Base-by-base conservation (phyloP, 2,888 invertebrate genomes). In the Rhabditoides inermis region DNA sequence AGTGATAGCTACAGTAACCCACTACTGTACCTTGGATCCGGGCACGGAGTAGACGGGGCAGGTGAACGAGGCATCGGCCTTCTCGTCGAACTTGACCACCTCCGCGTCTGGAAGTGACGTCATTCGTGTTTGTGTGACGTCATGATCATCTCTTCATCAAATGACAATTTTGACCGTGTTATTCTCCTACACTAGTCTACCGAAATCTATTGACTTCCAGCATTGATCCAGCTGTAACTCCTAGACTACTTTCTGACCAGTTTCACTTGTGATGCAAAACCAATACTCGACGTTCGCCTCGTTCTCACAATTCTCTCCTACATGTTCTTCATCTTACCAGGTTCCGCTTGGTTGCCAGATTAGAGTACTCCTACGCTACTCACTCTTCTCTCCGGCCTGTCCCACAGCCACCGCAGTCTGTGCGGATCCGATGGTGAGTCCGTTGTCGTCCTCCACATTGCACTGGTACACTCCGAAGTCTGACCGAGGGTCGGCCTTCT, bases 381-480 rank as follows among this genome's bases (percentile, higher is more conserved):
- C 7, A 32, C 32, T 32, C 10, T 36, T 55, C 60, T 60, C 47
- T 60, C 60, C 18, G 56, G 54, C 10, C 42, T 53, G 65, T 63
- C 74, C 74, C 42, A 74, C 69, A 39, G 68, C 61, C 28, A 74
- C 74, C 25, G 74, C 74, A 3, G 69, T 65, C 54, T 63, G 70
- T n/a, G 74, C 74, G 40, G 61, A 59, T 55, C 75, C 74, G 45
- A 74, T 53, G 20, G 66, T 60, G 30, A 70, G 53, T 53, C 73
- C 72, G 49, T 70, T 65, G 46, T 72, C 69, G 50, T 72, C 68
- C 41, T 75, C 72, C 5, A 75, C 72, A 45, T 75, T 69, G 62
- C 74, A 74, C 41, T 70, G 55, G 59, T 74, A 74, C 20, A 74
- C 71, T 42, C 74, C 74, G 55, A 65, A 75, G 45, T 74, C 74